Percentiles rank a stretch among this genome's conserved stretches.
These are phyloP conservation scores for Melanophora roralis DNA, from an alignment of 2,888 invertebrate species.

Conservation along the genomic window DNA sequence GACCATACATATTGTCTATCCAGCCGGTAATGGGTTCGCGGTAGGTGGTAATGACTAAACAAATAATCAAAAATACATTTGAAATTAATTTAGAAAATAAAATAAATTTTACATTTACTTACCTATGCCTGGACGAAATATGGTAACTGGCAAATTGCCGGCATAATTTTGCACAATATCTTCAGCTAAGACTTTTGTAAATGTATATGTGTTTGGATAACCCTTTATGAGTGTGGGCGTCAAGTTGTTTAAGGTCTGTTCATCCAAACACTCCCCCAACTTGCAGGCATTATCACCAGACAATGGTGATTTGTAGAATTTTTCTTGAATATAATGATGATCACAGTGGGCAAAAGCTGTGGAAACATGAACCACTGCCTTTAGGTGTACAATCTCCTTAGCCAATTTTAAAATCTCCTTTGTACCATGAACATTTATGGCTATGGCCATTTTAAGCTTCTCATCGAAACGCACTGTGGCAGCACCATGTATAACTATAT, in stretches of 20 bases:
- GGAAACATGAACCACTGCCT: conserved; percentile 82
- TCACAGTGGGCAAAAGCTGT: conserved; percentile 85
- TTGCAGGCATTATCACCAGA: conserved; percentile 76
- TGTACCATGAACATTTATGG: conserved; percentile 85
- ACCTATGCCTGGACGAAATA: conserved; percentile 85
- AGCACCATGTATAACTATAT: conserved; percentile 90
- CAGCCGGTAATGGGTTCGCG: conserved; percentile 81
- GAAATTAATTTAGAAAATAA: neutral
- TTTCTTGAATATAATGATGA: conserved; percentile 76
- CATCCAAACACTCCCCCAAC: conserved; percentile 75
- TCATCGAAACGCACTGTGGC: conserved; percentile 92
- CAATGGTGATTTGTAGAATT: conserved; percentile 74
- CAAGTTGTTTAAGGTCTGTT: conserved; percentile 75
- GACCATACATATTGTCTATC: conserved; percentile 85
- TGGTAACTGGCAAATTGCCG: conserved; percentile 81
- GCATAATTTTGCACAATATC: conserved; percentile 80
- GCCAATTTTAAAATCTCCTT: conserved; percentile 82
- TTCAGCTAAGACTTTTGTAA: conserved; percentile 86
- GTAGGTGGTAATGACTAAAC: conserved; percentile 78
- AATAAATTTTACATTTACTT: conserved; percentile 45
- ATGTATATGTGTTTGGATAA: conserved; percentile 85
- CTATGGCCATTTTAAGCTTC: conserved; percentile 83
- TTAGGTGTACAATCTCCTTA: conserved; percentile 81
- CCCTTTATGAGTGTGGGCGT: conserved; percentile 74
- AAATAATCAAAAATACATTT: neutral